phyloP scores from a whole-genome alignment of 1,140 invertebrate species.

The Hyles vespertilio region DNA sequence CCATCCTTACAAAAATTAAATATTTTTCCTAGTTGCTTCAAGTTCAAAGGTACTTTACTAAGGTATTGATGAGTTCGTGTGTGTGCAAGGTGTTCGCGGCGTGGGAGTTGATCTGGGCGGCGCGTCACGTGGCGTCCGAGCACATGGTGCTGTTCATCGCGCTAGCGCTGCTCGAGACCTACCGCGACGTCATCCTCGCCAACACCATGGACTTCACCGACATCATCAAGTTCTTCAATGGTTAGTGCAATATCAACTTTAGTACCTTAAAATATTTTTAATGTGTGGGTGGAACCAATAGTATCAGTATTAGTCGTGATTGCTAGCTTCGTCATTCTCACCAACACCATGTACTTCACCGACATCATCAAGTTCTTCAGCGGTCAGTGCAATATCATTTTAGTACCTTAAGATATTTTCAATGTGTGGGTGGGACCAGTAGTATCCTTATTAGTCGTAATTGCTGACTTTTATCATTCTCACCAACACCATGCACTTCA shows the following conservation, averaged over 20 bases:
- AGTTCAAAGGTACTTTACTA: no score
- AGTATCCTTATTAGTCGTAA: no score
- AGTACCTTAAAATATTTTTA: no score
- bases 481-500: slow-evolving; percentile 97
- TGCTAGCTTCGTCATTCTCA: slow-evolving; percentile 81
- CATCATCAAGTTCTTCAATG: slow-evolving; percentile 98
- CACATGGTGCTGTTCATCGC: slow-evolving; percentile 97
- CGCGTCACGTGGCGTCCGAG: slow-evolving; percentile 87
- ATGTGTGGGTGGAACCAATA: no score
- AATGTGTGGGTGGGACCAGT: no score
- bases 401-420: no score
- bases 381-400: no score
- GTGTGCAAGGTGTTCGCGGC: slow-evolving; percentile 84
- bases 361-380: slow-evolving; percentile 99
- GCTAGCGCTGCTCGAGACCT: slow-evolving; percentile 92
- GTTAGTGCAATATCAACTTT: slow-evolving; percentile 71
- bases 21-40: no score
- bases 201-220: slow-evolving; percentile 98
- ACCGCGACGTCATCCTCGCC: slow-evolving; percentile 94
- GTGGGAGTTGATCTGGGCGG: slow-evolving; percentile 98
- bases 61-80: background rate
- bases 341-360: slow-evolving; percentile 97
- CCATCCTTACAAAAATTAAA: no score
- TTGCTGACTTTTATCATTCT: no score
- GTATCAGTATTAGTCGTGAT: no score